Conservation (phyloP, 1,140 invertebrate species). For the Aphis gossypii region DNA sequence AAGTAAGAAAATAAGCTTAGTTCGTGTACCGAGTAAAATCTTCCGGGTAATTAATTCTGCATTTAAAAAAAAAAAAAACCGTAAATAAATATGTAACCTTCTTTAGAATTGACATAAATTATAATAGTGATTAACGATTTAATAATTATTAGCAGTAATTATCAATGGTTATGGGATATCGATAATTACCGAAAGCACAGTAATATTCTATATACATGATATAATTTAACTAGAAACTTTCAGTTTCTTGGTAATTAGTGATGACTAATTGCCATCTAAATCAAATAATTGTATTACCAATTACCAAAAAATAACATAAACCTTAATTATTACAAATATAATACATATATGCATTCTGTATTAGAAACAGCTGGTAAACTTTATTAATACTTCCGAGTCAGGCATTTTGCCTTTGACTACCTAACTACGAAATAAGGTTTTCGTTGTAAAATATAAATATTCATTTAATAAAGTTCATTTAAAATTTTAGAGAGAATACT, state of each 20-base stretch:
- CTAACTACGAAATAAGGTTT: not conserved
- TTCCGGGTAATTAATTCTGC: not conserved
- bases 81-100: not conserved
- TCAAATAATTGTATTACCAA: too few relatives aligned
- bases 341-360: too few relatives aligned
- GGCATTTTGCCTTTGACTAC: not conserved
- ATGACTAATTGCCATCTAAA: too few relatives aligned
- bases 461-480: not conserved
- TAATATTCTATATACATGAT: not conserved
- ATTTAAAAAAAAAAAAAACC: not conserved
- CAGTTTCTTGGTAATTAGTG: not conserved
- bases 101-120: not conserved
- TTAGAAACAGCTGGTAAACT: too few relatives aligned
- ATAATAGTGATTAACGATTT: not conserved
- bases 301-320: too few relatives aligned
- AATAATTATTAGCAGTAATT: not conserved
- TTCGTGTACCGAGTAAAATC: not conserved
- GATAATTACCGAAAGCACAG: not conserved
- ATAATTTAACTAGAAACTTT: not conserved
- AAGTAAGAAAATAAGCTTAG: not conserved
- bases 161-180: not conserved
- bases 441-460: not conserved
- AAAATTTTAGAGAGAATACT: not conserved
- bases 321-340: too few relatives aligned
- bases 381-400: not conserved